These are phyloP conservation scores for Branchellion lobata DNA, from an alignment of 2,888 invertebrate species.

Conservation along the genomic window DNA sequence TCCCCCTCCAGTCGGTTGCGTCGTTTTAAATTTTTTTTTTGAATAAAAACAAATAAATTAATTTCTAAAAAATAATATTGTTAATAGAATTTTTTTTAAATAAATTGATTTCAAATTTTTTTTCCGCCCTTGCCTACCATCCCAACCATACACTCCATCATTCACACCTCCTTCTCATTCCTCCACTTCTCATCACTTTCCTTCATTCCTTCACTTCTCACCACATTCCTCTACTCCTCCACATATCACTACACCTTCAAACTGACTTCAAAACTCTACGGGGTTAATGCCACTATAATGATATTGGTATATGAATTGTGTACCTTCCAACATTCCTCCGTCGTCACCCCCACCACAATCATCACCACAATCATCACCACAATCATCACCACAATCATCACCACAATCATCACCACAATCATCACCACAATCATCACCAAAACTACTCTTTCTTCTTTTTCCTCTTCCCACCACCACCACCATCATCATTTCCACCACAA, in stretches of 20 bases:
- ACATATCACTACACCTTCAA: no score
- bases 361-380: neutral
- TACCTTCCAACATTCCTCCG: no score
- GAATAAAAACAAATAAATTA: no score
- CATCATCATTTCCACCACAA: neutral
- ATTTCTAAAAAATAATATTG: neutral
- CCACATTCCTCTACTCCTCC: neutral
- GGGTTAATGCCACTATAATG: no score
- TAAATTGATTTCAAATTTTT: neutral
- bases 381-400: neutral
- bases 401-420: neutral
- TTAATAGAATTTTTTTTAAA: constrained; percentile 9
- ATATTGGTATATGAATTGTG: no score
- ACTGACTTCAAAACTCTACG: no score
- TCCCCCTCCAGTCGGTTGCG: neutral
- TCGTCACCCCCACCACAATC: no score
- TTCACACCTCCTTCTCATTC: no score
- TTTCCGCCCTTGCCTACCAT: neutral
- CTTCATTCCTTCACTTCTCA: neutral
- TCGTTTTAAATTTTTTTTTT: no score
- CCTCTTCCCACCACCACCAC: neutral
- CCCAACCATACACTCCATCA: neutral
- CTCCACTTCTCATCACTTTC: neutral
- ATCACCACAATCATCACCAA: neutral
- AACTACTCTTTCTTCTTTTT: no score